Conservation (phyloP, 2,888 invertebrate species). For the Iselma pallidipennis region DNA sequence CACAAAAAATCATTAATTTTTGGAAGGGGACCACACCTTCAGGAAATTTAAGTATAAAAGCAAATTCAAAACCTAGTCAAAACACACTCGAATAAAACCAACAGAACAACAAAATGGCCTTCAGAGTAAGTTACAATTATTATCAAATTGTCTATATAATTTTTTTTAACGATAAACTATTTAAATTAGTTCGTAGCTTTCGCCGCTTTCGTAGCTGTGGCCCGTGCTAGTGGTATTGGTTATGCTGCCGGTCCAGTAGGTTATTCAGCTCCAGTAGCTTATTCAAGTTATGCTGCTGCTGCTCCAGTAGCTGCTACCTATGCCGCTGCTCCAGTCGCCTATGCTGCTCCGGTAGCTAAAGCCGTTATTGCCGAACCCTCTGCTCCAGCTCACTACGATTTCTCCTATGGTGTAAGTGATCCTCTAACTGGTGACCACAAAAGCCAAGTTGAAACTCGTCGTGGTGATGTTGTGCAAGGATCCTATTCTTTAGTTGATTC, state of each 20-base stretch:
- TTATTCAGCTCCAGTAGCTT: conserved; percentile 46
- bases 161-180: neutral
- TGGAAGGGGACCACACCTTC: conserved; percentile 17
- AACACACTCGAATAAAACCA: conserved; percentile 6
- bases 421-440: conserved; percentile 58
- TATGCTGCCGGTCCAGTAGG: conserved; percentile 26
- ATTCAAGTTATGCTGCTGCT: conserved; percentile 36
- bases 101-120: conserved; percentile 29
- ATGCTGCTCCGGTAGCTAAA: conserved; percentile 30
- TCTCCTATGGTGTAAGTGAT: conserved; percentile 25
- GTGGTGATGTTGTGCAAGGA: conserved; percentile 60
- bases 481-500: conserved; percentile 59
- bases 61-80: neutral
- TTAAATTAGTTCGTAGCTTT: conserved; percentile 27
- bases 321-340: conserved; percentile 8
- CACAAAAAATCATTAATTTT: conserved; percentile 1
- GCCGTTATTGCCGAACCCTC: conserved; percentile 53
- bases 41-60: conserved; percentile 15
- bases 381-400: conserved; percentile 56
- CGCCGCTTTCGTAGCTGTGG: conserved; percentile 30
- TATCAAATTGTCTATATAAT: neutral
- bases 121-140: conserved; percentile 33
- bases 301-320: conserved; percentile 44
- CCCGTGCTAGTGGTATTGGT: conserved; percentile 25
- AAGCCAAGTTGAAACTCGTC: conserved; percentile 58